phyloP scores from a whole-genome alignment of 2,888 invertebrate species.

The Trisateles emortualis region DNA sequence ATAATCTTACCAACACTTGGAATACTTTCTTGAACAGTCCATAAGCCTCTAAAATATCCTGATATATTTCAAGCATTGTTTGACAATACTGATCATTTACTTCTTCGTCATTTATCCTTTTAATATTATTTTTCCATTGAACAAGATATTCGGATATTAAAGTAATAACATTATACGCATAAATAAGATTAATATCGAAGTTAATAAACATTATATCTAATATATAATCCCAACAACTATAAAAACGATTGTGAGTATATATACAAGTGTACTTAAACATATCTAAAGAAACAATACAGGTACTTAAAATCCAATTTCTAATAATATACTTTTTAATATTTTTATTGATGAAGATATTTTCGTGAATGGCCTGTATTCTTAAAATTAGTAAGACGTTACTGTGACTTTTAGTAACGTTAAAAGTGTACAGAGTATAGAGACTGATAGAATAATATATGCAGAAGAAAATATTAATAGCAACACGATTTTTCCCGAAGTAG shows the following conservation, averaged over 20 bases:
- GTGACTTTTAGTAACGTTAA: background rate
- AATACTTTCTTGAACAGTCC: conserved; percentile 13
- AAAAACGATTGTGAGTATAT: background rate
- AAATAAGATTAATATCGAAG: conserved; percentile 3
- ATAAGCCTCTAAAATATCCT: conserved; percentile 22
- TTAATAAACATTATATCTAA: background rate
- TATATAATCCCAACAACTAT: background rate
- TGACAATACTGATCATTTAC: background rate
- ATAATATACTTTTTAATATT: background rate
- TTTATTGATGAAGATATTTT: background rate
- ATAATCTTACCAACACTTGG: background rate
- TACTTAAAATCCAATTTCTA: background rate
- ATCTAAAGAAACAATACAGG: background rate
- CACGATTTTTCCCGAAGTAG: background rate
- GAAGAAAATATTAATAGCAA: background rate
- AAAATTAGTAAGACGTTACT: background rate
- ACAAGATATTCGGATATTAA: background rate
- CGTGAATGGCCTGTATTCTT: background rate
- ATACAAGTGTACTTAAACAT: background rate
- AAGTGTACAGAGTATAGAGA: background rate
- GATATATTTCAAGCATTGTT: conserved; percentile 12
- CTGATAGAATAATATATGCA: background rate
- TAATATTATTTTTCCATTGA: background rate
- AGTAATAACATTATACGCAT: conserved; percentile 5
- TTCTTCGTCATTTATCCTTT: background rate